Evolutionary conservation across 2,888 invertebrate species (phyloP).

Genomic region (Achlya flavicornis): DNA sequence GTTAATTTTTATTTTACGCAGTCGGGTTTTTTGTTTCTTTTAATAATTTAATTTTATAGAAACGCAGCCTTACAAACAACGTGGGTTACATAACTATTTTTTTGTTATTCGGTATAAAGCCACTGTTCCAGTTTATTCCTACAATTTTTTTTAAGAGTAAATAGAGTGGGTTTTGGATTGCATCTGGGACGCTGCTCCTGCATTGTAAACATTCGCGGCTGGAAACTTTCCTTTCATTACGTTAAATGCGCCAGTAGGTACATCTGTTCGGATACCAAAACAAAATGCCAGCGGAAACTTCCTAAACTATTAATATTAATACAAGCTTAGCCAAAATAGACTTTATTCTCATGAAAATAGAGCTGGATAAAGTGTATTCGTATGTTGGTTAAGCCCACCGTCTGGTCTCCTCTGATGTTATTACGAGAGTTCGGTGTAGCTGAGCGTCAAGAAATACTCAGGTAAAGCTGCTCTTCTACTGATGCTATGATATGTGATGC

Average conservation of each 20-base stretch:
- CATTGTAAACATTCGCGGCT: constrained; percentile 3
- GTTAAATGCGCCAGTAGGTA: constrained; percentile 10
- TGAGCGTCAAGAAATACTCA: background rate
- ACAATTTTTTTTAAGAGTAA: background rate
- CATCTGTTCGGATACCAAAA: constrained; percentile 9
- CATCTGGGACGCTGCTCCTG: background rate
- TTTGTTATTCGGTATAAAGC: background rate
- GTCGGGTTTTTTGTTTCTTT: too few species aligned
- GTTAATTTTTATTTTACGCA: too few species aligned
- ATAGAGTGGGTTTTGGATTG: background rate
- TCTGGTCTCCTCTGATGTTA: constrained; percentile 17
- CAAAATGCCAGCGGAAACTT: background rate
- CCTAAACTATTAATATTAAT: background rate
- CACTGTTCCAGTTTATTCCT: background rate
- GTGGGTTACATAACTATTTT: background rate
- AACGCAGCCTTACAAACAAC: background rate
- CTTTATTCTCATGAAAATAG: background rate
- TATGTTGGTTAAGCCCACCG: background rate
- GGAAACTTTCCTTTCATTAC: constrained; percentile 12
- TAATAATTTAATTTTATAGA: too few species aligned
- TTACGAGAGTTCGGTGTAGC: constrained; percentile 15
- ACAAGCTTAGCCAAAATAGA: background rate
- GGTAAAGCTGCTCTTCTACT: background rate
- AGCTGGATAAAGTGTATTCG: background rate
- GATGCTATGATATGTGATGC: background rate